Base-by-base conservation (phyloP, 2,113 vertebrate species). In the Leucosticte australis region DNA sequence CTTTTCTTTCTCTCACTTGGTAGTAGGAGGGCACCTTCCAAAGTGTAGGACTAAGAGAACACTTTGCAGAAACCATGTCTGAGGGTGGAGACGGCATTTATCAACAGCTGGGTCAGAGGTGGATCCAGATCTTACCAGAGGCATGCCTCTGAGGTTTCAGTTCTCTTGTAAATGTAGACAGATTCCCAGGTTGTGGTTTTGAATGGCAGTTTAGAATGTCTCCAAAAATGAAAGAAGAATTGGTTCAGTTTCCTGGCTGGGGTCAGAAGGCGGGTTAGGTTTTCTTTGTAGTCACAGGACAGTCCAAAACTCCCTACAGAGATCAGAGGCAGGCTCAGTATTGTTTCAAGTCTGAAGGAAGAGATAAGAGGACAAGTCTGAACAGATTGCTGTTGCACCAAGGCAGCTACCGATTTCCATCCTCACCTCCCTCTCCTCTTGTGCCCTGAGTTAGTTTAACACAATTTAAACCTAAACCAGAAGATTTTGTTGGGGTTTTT, bases 241-340 rank as follows among this genome's bases (percentile, higher is more conserved):
- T 98, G 97, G 3, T 95, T 97, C 93, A 99, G 63, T 93, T 99
- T 99, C 67, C 99, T 98, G 14, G 99, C 99, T 31, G 99, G 99
- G n/a, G 98, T 98, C 96, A 99, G 97, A 83, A 99, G 96, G 57
- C 99, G 98, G 15, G 98, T 99, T 93, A 99, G 92, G 70, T 98
- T 98, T 77, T 97, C 97, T 92, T 99, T 99, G 80, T 98, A 98
- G 98, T 99, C 98, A 96, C 99, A 99, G 2, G 99, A 99, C 77
- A 99, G 91, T 49, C 99, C 99, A 68, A 99, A 99, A 96, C 99
- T 99, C 94, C 99, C 99, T 27, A 99, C 99, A 35, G 99, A 99
- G 97, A 99, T 99, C 95, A 99, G 95, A 59, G 99, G 99, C 50
- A 99, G 98, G 88, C 96, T 98, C 96, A 99, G 94, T 57, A 97